Evolutionary conservation across 2,888 invertebrate genomes (phyloP).

Genomic region (Sesia apiformis): DNA sequence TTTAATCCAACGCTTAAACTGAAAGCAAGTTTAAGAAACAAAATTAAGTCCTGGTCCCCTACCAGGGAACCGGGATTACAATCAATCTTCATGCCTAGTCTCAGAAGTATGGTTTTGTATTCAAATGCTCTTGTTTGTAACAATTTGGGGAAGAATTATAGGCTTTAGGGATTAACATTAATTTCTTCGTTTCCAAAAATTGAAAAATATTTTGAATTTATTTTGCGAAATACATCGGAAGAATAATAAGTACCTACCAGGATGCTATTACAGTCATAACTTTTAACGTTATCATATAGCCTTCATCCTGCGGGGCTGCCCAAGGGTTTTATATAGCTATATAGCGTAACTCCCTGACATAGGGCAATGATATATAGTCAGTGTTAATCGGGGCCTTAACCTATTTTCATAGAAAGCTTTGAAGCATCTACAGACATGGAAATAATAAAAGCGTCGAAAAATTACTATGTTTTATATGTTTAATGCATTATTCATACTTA

Average conservation of each 20-base stretch:
- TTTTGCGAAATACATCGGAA: neutral
- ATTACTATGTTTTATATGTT: too few species aligned
- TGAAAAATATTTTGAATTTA: neutral
- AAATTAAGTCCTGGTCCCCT: constrained; percentile 56
- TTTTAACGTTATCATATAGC: neutral
- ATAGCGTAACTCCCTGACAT: neutral
- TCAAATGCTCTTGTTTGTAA: constrained; percentile 11
- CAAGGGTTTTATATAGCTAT: neutral
- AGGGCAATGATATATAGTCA: neutral
- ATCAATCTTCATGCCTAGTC: constrained; percentile 51
- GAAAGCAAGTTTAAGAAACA: constrained; percentile 53
- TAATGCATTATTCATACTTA: too few species aligned
- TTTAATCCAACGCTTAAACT: constrained; percentile 44
- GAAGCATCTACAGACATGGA: too few species aligned
- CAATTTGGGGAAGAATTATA: constrained; percentile 10
- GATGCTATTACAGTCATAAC: neutral
- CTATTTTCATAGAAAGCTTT: neutral
- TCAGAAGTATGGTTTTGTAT: constrained; percentile 24
- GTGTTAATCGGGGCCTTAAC: neutral
- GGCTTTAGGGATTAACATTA: constrained; percentile 9
- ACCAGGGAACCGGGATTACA: constrained; percentile 53
- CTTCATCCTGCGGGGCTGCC: neutral
- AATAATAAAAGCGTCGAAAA: too few species aligned
- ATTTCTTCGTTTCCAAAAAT: constrained; percentile 4
- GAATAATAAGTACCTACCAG: neutral